These are phyloP conservation scores for Acromyrmex charruanus DNA, from an alignment of 1,140 invertebrate species.

Conservation along the genomic window DNA sequence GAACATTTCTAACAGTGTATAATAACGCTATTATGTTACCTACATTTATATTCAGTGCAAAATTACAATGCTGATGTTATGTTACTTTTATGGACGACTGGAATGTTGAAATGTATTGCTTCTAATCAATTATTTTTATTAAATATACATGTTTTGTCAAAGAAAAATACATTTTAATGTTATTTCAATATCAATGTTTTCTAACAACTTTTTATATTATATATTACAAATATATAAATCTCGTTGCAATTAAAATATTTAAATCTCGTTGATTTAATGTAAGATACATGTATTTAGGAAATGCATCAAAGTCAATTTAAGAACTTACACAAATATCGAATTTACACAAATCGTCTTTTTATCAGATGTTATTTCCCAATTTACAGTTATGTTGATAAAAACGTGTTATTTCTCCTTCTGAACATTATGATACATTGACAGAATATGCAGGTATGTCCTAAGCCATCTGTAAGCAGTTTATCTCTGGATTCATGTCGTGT, in stretches of 20 bases:
- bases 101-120: no score
- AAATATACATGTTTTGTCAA: not conserved
- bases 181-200: not conserved
- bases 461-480: not conserved
- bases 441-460: constrained; percentile 34
- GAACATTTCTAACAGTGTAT: no score
- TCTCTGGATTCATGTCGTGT: constrained; percentile 13
- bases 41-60: no score
- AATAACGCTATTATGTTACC: no score
- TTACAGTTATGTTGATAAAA: not conserved
- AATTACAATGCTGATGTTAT: no score
- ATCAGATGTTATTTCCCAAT: constrained; percentile 2
- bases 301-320: not conserved
- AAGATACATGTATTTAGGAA: not conserved
- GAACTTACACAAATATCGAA: not conserved
- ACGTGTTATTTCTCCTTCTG: not conserved
- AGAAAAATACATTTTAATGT: not conserved
- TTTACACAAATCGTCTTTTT: not conserved
- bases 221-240: constrained; percentile 36
- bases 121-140: no score
- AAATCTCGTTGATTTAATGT: not conserved
- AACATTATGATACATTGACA: constrained; percentile 38
- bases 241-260: constrained; percentile 57
- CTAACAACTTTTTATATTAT: not conserved
- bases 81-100: no score